A percentile compares a stretch with the other conserved stretches of the same genome.
phyloP scores from a whole-genome alignment of 37 sponge, comb jelly and placozoan species.

The Haliclona indistincta region DNA sequence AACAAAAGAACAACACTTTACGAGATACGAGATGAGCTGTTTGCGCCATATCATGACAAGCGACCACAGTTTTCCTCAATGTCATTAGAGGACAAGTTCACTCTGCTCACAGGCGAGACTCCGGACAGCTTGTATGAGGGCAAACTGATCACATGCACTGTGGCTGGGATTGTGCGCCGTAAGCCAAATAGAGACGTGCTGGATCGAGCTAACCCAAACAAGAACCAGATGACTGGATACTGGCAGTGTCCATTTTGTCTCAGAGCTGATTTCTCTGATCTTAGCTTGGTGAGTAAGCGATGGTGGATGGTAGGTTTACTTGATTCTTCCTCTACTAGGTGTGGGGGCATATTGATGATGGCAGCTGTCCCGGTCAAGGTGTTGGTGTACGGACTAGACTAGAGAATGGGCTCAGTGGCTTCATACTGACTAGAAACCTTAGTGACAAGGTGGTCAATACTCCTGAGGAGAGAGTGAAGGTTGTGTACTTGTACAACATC shows the following conservation, averaged over 20 bases:
- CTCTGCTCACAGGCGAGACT: slow-evolving; percentile 71
- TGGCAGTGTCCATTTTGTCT: slow-evolving; percentile 97
- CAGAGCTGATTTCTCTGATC: slow-evolving; percentile 69
- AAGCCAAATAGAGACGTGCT: slow-evolving; percentile 76
- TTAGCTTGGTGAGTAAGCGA: slow-evolving; percentile 35
- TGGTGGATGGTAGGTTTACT: background rate
- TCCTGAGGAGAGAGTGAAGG: slow-evolving; percentile 89
- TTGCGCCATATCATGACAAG: slow-evolving; percentile 78
- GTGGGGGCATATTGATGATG: slow-evolving; percentile 95
- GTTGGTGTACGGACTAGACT: slow-evolving; percentile 83
- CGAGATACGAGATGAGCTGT: slow-evolving; percentile 93
- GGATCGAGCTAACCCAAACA: slow-evolving; percentile 74
- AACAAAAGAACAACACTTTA: slow-evolving; percentile 91
- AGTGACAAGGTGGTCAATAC: slow-evolving; percentile 80
- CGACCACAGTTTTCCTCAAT: slow-evolving; percentile 26
- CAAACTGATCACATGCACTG: slow-evolving; percentile 82
- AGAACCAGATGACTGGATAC: slow-evolving; percentile 64
- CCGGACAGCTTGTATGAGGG: slow-evolving; percentile 75
- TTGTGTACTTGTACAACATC: background rate
- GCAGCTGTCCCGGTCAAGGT: slow-evolving; percentile 94
- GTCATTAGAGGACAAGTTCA: slow-evolving; percentile 78
- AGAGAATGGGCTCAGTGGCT: slow-evolving; percentile 93
- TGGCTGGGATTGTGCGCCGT: slow-evolving; percentile 82
- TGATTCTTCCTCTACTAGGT: slow-evolving; percentile 51
- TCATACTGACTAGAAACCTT: slow-evolving; percentile 89